Base-by-base conservation (phyloP, 2,888 invertebrate genomes). In the Tupiocoris notatus region DNA sequence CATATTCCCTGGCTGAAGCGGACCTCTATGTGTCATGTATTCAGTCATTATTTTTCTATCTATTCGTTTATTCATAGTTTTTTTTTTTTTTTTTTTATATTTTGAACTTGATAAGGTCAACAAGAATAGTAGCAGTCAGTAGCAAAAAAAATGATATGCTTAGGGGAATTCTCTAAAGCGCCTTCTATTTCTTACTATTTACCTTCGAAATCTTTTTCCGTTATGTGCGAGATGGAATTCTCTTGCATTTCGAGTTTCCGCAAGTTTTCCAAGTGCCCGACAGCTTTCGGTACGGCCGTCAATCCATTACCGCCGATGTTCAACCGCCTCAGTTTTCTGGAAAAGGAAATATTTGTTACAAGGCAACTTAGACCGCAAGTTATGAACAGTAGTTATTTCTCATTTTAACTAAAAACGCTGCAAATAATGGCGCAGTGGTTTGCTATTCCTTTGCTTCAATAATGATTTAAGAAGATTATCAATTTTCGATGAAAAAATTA, bases 231-330 rank as follows among this genome's bases (percentile, higher is more conserved):
- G 78, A 95, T 92, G 80, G 89, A 88, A 83, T 95, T 95, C 83
- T 94, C 94, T 82, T 94, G 94, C 86, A 95, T 89, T 85, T 95
- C 95, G 66, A 95, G 86, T 82, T 93, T 95, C 84, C 92, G 93
- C 80, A 95, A 85, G 81, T 90, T 92, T 82, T 92, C 91, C 80
- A 95, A 86, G 77, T 91, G 88, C 0, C 91, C 89, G n/a, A 95
- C 88, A 0, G 95, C 90, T 81, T 92, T 93, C 16, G 95, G 95
- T 65, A 95, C 89, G 12, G 88, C 86, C 54, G 89, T 88, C 82
- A 95, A 85, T 79, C 91, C 90, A 83, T 95, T 95, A 75, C 92
- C 93, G 25, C 95, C 95, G 79, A 95, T 87, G 85, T 95, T 95
- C 78, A 95, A 85, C 77, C 93, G 87, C 81, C 92, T 94, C 78